These are phyloP conservation scores for Bombus pyrosoma DNA, from an alignment of 1,140 invertebrate genomes.

Conservation along the genomic window DNA sequence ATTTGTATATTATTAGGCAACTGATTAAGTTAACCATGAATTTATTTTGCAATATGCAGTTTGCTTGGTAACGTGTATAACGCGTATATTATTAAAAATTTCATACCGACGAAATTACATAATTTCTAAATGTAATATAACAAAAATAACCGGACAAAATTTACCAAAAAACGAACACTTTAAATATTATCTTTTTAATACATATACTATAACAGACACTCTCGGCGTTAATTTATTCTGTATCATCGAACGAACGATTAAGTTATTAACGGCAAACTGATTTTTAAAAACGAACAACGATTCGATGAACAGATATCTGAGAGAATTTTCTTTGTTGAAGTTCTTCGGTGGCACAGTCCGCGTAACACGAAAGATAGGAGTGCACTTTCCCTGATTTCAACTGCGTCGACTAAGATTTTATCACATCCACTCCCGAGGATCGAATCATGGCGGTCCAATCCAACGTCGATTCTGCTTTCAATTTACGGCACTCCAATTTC, in stretches of 20 bases:
- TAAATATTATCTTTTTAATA: too few species aligned
- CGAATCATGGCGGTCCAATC: conserved; percentile 1
- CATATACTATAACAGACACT: too few species aligned
- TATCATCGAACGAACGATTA: too few species aligned
- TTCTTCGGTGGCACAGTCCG: neutral
- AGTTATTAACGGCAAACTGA: too few species aligned
- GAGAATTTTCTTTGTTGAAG: neutral
- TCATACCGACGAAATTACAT: neutral
- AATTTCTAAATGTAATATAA: neutral
- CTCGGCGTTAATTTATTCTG: too few species aligned
- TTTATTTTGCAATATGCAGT: neutral
- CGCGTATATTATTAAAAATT: neutral
- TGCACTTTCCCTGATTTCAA: neutral
- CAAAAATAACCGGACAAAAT: neutral
- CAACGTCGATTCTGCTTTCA: conserved; percentile 25
- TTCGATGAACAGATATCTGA: neutral
- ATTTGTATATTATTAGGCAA: neutral
- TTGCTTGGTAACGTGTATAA: neutral
- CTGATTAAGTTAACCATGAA: neutral
- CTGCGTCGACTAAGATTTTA: conserved; percentile 15
- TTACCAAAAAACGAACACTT: neutral
- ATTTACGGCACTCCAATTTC: conserved; percentile 28
- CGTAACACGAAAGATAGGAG: neutral
- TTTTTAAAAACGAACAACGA: neutral
- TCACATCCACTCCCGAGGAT: conserved; percentile 13